Conservation (phyloP, 2,797 vertebrate species). For the Tadarida brasiliensis region DNA sequence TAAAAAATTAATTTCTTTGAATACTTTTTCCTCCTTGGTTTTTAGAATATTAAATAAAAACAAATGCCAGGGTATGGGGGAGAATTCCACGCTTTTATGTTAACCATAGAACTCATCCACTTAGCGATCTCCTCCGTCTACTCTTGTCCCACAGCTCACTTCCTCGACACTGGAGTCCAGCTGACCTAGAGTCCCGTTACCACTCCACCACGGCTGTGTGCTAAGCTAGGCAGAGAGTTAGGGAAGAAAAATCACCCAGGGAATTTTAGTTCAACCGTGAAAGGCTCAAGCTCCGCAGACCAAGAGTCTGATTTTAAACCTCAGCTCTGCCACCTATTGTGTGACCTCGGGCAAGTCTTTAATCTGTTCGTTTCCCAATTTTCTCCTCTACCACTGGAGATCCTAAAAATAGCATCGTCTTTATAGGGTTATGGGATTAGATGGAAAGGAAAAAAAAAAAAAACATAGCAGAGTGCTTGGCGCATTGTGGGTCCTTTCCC, state of each 20-base stretch:
- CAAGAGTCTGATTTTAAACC: not conserved
- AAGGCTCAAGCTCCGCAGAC: conserved; percentile 24
- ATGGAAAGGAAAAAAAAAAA: not conserved
- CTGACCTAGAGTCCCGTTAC: not conserved
- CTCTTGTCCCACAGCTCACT: not conserved
- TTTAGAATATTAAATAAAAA: not conserved
- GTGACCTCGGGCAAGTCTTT: not conserved
- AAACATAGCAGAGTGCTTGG: not conserved
- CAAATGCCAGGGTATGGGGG: not conserved
- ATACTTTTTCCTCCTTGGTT: not conserved
- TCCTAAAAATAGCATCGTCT: not conserved
- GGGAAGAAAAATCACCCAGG: not conserved
- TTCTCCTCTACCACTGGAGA: not conserved
- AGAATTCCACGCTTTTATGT: not conserved
- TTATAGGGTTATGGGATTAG: not conserved
- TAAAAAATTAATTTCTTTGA: conserved; percentile 62
- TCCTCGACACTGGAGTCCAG: not conserved
- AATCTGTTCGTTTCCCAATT: not conserved
- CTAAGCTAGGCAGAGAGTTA: not conserved
- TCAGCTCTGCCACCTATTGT: not conserved
- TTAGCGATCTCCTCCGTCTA: not conserved
- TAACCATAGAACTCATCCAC: not conserved
- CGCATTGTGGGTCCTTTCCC: not conserved
- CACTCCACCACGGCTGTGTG: not conserved
- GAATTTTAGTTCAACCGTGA: conserved; percentile 15